Evolutionary conservation across 2,888 invertebrate species (phyloP).

Genomic region (Actias luna): DNA sequence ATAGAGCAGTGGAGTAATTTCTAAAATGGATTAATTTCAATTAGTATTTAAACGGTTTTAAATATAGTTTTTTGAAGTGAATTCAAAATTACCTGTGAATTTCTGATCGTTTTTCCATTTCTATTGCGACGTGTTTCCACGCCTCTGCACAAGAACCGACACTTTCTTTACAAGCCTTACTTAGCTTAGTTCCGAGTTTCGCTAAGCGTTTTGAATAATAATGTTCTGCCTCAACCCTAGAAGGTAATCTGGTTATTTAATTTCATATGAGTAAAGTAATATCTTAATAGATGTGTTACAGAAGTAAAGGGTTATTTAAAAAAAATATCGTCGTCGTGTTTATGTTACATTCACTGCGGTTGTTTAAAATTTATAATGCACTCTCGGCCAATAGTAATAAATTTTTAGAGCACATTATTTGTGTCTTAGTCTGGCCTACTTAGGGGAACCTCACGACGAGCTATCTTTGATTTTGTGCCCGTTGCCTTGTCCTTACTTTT

Average conservation of each 20-base stretch:
- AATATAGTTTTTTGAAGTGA: not conserved
- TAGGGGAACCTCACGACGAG: conserved; percentile 56
- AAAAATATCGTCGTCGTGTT: conserved; percentile 26
- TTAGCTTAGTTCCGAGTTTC: conserved; percentile 92
- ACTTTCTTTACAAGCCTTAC: conserved; percentile 90
- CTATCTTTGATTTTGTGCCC: conserved; percentile 66
- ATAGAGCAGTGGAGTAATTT: conserved; percentile 88
- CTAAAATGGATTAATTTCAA: conserved; percentile 67
- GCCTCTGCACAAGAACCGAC: conserved; percentile 92
- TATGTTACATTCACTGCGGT: conserved; percentile 38
- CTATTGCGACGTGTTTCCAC: conserved; percentile 95
- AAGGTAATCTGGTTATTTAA: conserved; percentile 41
- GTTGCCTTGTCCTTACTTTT: conserved; percentile 58
- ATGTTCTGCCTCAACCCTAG: conserved; percentile 94
- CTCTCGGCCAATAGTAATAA: conserved; percentile 44
- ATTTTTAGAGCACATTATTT: conserved; percentile 54
- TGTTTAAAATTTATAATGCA: conserved; percentile 45
- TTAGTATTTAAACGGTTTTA: conserved; percentile 20
- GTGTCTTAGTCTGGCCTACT: conserved; percentile 60
- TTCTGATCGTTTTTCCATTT: conserved; percentile 95
- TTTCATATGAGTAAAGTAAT: conserved; percentile 15
- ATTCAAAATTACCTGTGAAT: conserved; percentile 85
- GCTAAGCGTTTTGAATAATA: conserved; percentile 95
- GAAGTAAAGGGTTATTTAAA: conserved; percentile 24
- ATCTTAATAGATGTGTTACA: conserved; percentile 27